Percentiles rank a stretch among this genome's conserved stretches.
These are phyloP conservation scores for Gerris buenoi DNA, from an alignment of 1,140 invertebrate species.

Conservation along the genomic window DNA sequence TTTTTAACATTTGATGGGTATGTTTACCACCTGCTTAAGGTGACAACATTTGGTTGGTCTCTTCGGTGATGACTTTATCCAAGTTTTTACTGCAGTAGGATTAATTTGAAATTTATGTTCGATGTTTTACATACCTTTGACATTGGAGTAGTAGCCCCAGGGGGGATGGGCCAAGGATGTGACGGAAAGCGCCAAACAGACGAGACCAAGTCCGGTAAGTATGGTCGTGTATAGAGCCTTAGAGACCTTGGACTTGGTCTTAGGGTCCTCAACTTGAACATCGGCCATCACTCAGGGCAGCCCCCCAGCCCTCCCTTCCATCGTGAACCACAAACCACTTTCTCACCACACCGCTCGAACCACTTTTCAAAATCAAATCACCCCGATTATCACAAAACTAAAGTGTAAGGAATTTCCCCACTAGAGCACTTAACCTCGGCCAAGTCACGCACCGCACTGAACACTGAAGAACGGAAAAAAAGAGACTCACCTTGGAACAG, in stretches of 20 bases:
- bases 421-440: background rate
- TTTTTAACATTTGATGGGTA: too few relatives aligned
- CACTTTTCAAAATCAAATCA: background rate
- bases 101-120: too few relatives aligned
- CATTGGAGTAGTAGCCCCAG: background rate
- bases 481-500: background rate
- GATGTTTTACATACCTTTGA: background rate
- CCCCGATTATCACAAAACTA: background rate
- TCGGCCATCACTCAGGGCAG: background rate
- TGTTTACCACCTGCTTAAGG: too few relatives aligned
- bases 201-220: background rate
- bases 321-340: too few relatives aligned
- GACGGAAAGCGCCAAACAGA: background rate
- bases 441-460: background rate
- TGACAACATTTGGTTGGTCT: too few relatives aligned
- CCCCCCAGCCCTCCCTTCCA: background rate
- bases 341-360: background rate
- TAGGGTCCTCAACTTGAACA: background rate
- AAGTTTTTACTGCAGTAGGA: too few relatives aligned
- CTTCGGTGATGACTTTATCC: too few relatives aligned
- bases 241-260: slow-evolving; percentile 1
- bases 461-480: background rate
- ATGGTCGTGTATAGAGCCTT: background rate
- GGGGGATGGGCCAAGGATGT: background rate
- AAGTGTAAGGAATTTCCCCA: background rate